Evolutionary conservation across 35 echinoderm and acorn worm species (phyloP), one percentile per base, ranked within the genome.

Genomic region (Apostichopus californicus): DNA sequence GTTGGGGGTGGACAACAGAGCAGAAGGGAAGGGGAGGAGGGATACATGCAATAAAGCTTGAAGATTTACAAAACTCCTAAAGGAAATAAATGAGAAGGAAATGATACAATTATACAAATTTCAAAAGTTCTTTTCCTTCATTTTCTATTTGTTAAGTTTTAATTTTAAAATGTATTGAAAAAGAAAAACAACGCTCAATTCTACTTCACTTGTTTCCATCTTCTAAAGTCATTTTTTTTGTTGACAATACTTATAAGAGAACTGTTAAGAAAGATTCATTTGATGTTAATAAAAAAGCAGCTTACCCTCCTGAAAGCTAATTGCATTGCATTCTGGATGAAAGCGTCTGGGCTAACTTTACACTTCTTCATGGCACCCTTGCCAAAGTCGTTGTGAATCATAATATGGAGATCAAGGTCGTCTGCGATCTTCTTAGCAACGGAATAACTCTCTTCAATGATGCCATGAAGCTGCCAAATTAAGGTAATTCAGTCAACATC

Each of bases 291-390:
- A 46, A 46, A 46, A 46, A 55, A n/a, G 55, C 12, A 10, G 23
- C 96, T 93, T 83, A 98, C 94, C 91, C 96, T 94, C 65, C 70
- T 96, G 80, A 96, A 96, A 12, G 96, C 96, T 79, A 98, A 80
- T 64, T 98, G 96, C 96, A 98, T 98, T 8, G 91, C 91, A 88
- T 96, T 94, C 34, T 98, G 97, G 55, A 98, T 96, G 88, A 94
- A 98, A 78, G 91, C 95, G 93, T 98, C 97, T 5, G 97, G 97
- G 82, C 96, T 98, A 56, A 98, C 78, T 84, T 94, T 98, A 66
- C 97, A 96, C 58, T 96, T 94, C 93, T 98, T 96, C 93, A 94
- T 93, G 1, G 86, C 65, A 21, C 95, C 95, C 70, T 98, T 98
- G 34, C 93, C 97, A 96, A 93, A 98, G 6, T 91, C 87, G 86